A percentile compares a stretch with the other conserved stretches of the same genome.
These are phyloP conservation scores for Linurgus olivaceus DNA, from an alignment of 2,797 vertebrate genomes.

Conservation along the genomic window DNA sequence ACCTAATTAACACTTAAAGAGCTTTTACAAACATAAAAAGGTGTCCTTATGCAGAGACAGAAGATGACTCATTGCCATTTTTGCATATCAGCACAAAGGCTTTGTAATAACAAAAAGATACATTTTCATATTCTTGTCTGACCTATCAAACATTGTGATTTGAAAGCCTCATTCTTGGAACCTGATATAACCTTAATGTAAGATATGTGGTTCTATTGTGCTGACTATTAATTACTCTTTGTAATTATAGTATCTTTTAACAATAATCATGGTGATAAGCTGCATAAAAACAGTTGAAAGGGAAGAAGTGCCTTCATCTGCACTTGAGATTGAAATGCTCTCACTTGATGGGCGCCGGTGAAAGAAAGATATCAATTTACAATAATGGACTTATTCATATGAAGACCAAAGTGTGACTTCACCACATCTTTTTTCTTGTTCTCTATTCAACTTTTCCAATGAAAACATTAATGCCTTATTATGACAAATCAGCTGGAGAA, in stretches of 20 bases:
- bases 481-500: neutral
- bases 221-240: constrained; percentile 64
- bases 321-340: neutral
- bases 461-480: neutral
- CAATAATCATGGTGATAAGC: constrained; percentile 46
- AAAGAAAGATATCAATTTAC: constrained; percentile 9
- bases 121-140: constrained; percentile 44
- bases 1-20: constrained; percentile 60
- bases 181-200: constrained; percentile 40
- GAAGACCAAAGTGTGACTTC: neutral
- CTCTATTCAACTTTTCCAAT: neutral
- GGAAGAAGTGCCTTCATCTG: constrained; percentile 20
- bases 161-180: constrained; percentile 29
- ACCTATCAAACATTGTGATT: constrained; percentile 19
- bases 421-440: neutral
- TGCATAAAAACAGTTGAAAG: constrained; percentile 10
- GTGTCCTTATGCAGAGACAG: constrained; percentile 2
- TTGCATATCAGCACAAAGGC: constrained; percentile 28
- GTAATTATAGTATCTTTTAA: constrained; percentile 53
- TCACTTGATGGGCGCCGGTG: neutral
- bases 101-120: neutral
- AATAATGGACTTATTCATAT: neutral
- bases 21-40: constrained; percentile 47
- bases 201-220: constrained; percentile 39
- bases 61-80: constrained; percentile 14